Evolutionary conservation across 2,888 invertebrate species (phyloP).

Genomic region (Clostera curtula): DNA sequence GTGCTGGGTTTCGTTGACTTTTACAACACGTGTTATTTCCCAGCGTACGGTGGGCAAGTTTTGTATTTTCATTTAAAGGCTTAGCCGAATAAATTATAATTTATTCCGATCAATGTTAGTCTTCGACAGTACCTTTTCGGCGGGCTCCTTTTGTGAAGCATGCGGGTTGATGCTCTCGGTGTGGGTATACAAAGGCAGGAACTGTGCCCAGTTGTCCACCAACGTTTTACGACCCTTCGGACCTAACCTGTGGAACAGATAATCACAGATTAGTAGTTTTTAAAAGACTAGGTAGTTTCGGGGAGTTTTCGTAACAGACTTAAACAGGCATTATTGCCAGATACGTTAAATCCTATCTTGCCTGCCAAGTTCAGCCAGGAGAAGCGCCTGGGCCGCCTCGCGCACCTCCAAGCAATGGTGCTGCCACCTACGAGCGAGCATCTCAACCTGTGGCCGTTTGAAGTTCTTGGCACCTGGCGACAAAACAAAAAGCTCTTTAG

Average conservation of each 20-base stretch:
- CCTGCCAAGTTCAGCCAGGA: constrained; percentile 93
- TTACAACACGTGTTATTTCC: too few species aligned
- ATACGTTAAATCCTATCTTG: constrained; percentile 15
- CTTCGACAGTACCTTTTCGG: constrained; percentile 40
- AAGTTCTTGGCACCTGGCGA: constrained; percentile 82
- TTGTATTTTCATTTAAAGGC: too few species aligned
- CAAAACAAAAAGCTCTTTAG: neutral
- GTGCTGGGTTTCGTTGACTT: too few species aligned
- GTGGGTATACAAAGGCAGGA: constrained; percentile 90
- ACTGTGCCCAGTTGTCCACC: constrained; percentile 97
- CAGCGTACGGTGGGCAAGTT: constrained; percentile 13
- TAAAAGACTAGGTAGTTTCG: too few species aligned
- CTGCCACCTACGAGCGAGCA: constrained; percentile 98
- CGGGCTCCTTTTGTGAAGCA: constrained; percentile 65
- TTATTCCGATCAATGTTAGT: too few species aligned
- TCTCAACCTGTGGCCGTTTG: constrained; percentile 97
- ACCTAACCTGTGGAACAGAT: constrained; percentile 75
- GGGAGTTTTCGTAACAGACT: too few species aligned
- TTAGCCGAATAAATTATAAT: too few species aligned
- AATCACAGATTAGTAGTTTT: neutral
- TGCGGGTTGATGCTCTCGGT: constrained; percentile 86
- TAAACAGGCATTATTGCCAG: too few species aligned
- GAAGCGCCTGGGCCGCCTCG: constrained; percentile 96
- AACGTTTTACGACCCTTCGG: constrained; percentile 93
- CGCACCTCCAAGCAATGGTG: constrained; percentile 98